Evolutionary conservation across 2,113 vertebrate genomes (phyloP), one percentile per base, ranked within the genome.

Genomic region (Bombycilla garrulus): DNA sequence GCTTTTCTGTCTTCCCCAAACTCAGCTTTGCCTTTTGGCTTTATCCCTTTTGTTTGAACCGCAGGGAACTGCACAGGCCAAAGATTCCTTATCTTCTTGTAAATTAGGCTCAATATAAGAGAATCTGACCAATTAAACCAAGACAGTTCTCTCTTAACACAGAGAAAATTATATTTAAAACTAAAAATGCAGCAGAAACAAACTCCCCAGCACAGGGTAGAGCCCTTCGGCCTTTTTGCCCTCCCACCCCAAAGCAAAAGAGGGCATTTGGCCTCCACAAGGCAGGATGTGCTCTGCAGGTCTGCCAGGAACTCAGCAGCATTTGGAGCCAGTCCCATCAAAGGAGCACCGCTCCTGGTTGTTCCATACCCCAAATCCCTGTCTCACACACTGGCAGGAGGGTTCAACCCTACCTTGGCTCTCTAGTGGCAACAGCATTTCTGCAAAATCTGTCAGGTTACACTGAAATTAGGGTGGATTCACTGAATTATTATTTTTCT

Each of bases 331-430:
- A 7, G 58, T 33, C 11, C 8, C 16, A 4, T 4, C 73, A 36
- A 23, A 48, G 42, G 2, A 85, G 10, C 35, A 54, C 0, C 2
- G 53, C 53, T 38, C 12, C 9, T 2, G 2, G 6, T 6, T 60
- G 15, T 40, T 44, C 38, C n/a, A 17, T 12, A 18, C 7, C 62
- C 36, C 40, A 90, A 12, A 45, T 31, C n/a, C 15, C 5, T 10
- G 15, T 10, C n/a, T 38, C 16, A 47, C 22, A 35, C 35, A 5
- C 2, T 4, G 40, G 60, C 56, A 44, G 60, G 29, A 74, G 29
- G 29, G 42, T 40, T 45, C 60, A 61, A 10, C 8, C 0, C 22
- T 18, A 3, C 12, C 53, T 44, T 51, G 14, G 15, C 44, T 60
- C 9, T 57, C 47, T 1, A 62, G 38, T 6, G 6, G 19, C 48